Evolutionary conservation across 2,113 vertebrate genomes (phyloP).

Genomic region (Hiodon tergisus): DNA sequence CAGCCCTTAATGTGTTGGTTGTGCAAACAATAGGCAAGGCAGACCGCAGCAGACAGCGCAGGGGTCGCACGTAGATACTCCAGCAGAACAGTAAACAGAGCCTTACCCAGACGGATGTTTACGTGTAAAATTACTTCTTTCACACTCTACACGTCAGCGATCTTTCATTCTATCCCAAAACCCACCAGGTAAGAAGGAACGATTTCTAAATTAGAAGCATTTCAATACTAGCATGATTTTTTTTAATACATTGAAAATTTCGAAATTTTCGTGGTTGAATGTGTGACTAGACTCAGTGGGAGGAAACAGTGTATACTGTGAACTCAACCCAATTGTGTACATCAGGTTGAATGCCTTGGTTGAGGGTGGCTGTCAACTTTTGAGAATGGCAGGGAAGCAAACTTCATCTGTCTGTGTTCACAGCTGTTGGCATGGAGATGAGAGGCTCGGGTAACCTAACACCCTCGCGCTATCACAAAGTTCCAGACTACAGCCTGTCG

Average conservation of each 20-base stretch:
- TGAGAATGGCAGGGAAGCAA: not conserved
- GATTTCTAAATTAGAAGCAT: conserved; percentile 7
- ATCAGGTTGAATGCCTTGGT: not conserved
- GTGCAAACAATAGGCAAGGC: conserved; percentile 61
- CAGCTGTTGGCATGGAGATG: conserved; percentile 48
- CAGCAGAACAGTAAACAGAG: conserved; percentile 21
- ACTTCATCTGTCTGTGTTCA: conserved; percentile 18
- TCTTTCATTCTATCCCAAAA: conserved; percentile 38
- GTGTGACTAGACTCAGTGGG: not conserved
- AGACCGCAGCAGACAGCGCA: conserved; percentile 53
- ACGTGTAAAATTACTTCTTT: conserved; percentile 30
- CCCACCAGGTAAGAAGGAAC: conserved; percentile 12
- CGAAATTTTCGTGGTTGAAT: not conserved
- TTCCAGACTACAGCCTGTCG: not conserved
- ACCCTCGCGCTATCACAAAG: conserved; percentile 19
- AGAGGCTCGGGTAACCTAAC: conserved; percentile 43
- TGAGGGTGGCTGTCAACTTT: not conserved
- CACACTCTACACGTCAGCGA: conserved; percentile 33
- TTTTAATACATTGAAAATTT: conserved; percentile 29
- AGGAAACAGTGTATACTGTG: not conserved
- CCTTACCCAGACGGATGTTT: conserved; percentile 20
- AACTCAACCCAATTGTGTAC: not conserved
- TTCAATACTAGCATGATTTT: not conserved
- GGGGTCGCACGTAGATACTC: conserved; percentile 46
- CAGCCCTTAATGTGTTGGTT: conserved; percentile 60